Percentiles rank a stretch among this genome's conserved stretches.
These are phyloP conservation scores for Eulithis testata DNA, from an alignment of 2,888 invertebrate species.

Conservation along the genomic window DNA sequence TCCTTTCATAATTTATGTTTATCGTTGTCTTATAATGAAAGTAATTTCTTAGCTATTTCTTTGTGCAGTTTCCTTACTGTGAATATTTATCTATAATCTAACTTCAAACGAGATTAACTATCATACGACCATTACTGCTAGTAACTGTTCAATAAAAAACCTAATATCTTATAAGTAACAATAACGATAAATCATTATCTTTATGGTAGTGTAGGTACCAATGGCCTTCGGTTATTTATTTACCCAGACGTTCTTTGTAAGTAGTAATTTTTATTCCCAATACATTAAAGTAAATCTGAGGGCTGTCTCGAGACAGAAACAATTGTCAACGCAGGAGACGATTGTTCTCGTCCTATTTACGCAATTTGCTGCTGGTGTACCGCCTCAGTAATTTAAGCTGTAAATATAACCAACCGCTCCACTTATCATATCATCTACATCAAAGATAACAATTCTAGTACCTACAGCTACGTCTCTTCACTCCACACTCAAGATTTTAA, in stretches of 20 bases:
- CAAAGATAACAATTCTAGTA: conserved; percentile 52
- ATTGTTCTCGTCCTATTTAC: conserved; percentile 62
- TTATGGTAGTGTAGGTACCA: conserved; percentile 33
- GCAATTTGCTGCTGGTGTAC: conserved; percentile 57
- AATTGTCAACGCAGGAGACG: conserved; percentile 51
- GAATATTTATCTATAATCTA: conserved; percentile 14
- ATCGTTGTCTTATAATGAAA: conserved; percentile 7
- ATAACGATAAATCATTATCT: conserved; percentile 37
- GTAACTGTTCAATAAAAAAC: conserved; percentile 26
- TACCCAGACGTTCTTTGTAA: conserved; percentile 30
- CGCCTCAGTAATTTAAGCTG: conserved; percentile 60
- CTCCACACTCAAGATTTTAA: conserved; percentile 41
- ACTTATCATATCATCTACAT: conserved; percentile 54
- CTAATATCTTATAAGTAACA: conserved; percentile 16
- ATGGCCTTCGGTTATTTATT: conserved; percentile 39
- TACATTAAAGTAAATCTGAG: conserved; percentile 55
- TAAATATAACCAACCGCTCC: conserved; percentile 54
- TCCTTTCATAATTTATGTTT: conserved; percentile 16
- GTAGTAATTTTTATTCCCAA: conserved; percentile 28
- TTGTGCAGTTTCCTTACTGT: conserved; percentile 22
- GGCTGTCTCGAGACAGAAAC: conserved; percentile 40
- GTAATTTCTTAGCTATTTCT: conserved; percentile 16
- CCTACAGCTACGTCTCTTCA: conserved; percentile 5
- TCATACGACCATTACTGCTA: conserved; percentile 10
- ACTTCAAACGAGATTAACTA: conserved; percentile 12